phyloP scores from a whole-genome alignment of 2,888 invertebrate genomes.

The Encarsia formosa region DNA sequence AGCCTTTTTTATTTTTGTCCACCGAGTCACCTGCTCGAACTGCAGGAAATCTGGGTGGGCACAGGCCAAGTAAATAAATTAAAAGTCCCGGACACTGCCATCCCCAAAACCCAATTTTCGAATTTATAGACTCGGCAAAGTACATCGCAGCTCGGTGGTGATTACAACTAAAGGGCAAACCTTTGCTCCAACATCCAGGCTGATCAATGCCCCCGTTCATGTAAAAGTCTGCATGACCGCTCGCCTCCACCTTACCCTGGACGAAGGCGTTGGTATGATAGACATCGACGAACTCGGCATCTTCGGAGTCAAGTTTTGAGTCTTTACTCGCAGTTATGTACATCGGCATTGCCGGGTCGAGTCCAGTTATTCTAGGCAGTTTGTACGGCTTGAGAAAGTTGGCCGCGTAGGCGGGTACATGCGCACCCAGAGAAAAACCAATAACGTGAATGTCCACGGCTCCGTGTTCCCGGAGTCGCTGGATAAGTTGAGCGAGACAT shows the following conservation, averaged over 20 bases:
- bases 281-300: conserved; percentile 68
- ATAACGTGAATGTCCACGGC: conserved; percentile 59
- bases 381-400: conserved; percentile 54
- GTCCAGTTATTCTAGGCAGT: conserved; percentile 60
- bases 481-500: conserved; percentile 58
- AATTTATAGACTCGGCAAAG: conserved; percentile 63
- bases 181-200: conserved; percentile 59
- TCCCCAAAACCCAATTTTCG: conserved; percentile 63
- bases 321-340: conserved; percentile 56
- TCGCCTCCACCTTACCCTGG: conserved; percentile 63
- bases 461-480: conserved; percentile 54
- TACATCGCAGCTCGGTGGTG: conserved; percentile 63
- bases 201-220: conserved; percentile 68
- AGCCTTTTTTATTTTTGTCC: conserved; percentile 48
- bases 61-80: conserved; percentile 57
- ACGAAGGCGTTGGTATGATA: conserved; percentile 68
- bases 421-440: conserved; percentile 67
- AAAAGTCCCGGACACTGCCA: conserved; percentile 61
- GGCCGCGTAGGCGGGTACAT: conserved; percentile 59
- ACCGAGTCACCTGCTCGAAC: conserved; percentile 43
- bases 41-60: conserved; percentile 53
- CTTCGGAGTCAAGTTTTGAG: conserved; percentile 60
- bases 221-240: conserved; percentile 70
- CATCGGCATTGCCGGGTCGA: conserved; percentile 69
- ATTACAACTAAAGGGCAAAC: conserved; percentile 59